Evolutionary conservation across 1,140 invertebrate genomes (phyloP).

Genomic region (Polyergus mexicanus): DNA sequence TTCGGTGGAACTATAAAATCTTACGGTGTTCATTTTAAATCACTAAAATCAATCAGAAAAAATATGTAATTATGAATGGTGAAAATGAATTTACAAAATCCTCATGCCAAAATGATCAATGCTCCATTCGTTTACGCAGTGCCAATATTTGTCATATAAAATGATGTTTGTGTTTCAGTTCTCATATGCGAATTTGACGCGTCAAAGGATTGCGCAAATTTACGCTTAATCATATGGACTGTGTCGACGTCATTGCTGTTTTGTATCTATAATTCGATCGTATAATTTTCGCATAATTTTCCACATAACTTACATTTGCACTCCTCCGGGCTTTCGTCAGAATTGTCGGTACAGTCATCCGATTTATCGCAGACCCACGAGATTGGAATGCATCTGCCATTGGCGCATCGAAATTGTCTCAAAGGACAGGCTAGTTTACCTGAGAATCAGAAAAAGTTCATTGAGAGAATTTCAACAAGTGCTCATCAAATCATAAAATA

Average conservation of each 20-base stretch:
- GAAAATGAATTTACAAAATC: background rate
- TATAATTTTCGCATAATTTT: conserved; percentile 9
- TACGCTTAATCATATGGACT: background rate
- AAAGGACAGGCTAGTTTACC: conserved; percentile 87
- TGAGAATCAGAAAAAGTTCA: conserved; percentile 74
- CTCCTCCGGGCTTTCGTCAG: conserved; percentile 91
- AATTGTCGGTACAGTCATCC: conserved; percentile 93
- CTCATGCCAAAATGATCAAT: background rate
- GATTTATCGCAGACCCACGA: conserved; percentile 93
- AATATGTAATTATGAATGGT: too few species aligned
- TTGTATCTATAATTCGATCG: background rate
- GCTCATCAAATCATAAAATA: background rate
- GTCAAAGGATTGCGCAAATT: conserved; percentile 50
- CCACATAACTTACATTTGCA: conserved; percentile 89
- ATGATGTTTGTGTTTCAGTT: conserved; percentile 47
- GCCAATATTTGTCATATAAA: conserved; percentile 51
- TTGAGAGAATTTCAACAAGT: conserved; percentile 20
- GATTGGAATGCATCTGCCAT: conserved; percentile 94
- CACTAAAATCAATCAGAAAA: background rate
- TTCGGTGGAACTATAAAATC: background rate
- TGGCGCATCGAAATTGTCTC: conserved; percentile 92
- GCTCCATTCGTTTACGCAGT: background rate
- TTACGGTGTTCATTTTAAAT: background rate
- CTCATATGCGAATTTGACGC: conserved; percentile 50
- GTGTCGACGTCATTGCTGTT: background rate